phyloP scores from a whole-genome alignment of 2,113 vertebrate species.

The Xyrauchen texanus region DNA sequence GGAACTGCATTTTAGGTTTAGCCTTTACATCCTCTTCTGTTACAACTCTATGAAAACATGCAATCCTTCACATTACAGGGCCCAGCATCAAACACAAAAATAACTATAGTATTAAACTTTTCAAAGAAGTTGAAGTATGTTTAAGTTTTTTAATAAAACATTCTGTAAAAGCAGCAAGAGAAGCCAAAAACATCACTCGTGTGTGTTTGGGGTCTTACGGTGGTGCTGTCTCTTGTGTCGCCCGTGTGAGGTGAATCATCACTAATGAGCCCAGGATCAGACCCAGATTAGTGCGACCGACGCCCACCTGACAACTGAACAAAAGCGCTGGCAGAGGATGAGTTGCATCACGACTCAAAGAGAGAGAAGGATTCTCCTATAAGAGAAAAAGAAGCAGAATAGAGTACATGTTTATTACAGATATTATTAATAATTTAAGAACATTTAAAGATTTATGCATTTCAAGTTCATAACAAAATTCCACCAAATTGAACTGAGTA shows the following conservation, averaged over 20 bases:
- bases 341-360: conserved; percentile 65
- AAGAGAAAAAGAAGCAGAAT: conserved; percentile 17
- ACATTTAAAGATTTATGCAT: no score
- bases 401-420: no score
- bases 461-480: no score
- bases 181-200: no score
- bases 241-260: conserved; percentile 78
- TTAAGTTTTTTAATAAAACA: no score
- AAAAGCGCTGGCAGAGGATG: conserved; percentile 81
- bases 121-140: no score
- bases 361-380: conserved; percentile 86
- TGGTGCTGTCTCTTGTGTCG: conserved; percentile 18
- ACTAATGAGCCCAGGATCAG: conserved; percentile 90
- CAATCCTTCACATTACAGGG: no score
- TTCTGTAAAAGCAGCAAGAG: no score
- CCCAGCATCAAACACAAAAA: no score
- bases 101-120: no score
- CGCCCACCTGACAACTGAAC: conserved; percentile 92
- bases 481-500: no score
- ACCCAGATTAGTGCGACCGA: conserved; percentile 90
- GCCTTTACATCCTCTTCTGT: conserved; percentile 47
- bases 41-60: conserved; percentile 55
- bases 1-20: conserved; percentile 75
- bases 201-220: conserved; percentile 17
- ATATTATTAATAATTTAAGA: no score